Conservation (phyloP, 1,140 invertebrate genomes). For the Trichonephila clavata region DNA sequence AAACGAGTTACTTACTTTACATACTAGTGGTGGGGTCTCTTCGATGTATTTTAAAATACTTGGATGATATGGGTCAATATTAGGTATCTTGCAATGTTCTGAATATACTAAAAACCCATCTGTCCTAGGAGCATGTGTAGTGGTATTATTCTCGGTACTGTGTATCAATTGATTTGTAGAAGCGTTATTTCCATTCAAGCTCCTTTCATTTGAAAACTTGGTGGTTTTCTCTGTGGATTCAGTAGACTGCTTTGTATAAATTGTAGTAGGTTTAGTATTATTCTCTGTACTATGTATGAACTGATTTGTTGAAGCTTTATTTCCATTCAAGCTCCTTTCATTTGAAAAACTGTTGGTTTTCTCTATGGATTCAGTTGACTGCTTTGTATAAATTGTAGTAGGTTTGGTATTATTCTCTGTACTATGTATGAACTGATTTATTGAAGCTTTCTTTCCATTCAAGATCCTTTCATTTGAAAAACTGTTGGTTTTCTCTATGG, state of each 20-base stretch:
- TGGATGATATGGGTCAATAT: conserved; percentile 70
- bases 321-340: not conserved
- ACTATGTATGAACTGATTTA: too few species aligned
- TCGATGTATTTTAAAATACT: conserved; percentile 54
- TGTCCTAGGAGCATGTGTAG: not conserved
- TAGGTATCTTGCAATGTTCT: conserved; percentile 63
- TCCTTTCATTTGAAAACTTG: not conserved
- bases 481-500: too few species aligned
- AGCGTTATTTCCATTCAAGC: not conserved
- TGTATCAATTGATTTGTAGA: not conserved
- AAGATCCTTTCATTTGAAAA: too few species aligned
- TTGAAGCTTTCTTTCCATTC: too few species aligned
- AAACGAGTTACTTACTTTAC: conserved; percentile 30
- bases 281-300: not conserved
- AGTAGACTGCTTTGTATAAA: not conserved
- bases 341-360: too few species aligned
- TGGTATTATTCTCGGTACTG: not conserved
- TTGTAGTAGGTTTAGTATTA: not conserved
- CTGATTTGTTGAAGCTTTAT: not conserved
- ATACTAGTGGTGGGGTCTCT: conserved; percentile 21
- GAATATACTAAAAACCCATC: conserved; percentile 64
- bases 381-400: not conserved
- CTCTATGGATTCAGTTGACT: too few species aligned
- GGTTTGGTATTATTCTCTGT: not conserved
- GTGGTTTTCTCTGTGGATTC: not conserved